These are phyloP conservation scores for Perdita meconis DNA, from an alignment of 2,888 invertebrate genomes.

Conservation along the genomic window DNA sequence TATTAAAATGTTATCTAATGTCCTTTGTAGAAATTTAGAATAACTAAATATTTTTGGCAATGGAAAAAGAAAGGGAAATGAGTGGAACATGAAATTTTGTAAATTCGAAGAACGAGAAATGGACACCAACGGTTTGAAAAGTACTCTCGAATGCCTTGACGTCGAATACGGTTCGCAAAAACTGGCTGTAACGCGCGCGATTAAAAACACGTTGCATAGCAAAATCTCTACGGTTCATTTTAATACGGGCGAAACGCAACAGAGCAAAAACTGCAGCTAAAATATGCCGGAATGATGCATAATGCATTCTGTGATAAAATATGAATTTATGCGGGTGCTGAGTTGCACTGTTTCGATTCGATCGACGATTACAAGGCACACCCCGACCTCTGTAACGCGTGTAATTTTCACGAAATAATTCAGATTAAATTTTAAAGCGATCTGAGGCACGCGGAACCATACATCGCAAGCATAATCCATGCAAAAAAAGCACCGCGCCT, in stretches of 20 bases:
- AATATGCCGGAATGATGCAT: conserved; percentile 69
- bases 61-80: no score
- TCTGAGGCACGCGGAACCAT: conserved; percentile 43
- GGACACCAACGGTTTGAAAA: conserved; percentile 13
- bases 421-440: conserved; percentile 58
- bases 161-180: conserved; percentile 45
- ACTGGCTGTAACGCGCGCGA: conserved; percentile 53
- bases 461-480: conserved; percentile 51
- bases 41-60: no score
- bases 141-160: conserved; percentile 21
- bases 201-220: conserved; percentile 60
- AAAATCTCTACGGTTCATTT: conserved; percentile 59
- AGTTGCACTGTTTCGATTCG: conserved; percentile 61
- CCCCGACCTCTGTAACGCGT: conserved; percentile 57
- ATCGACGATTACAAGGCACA: conserved; percentile 64
- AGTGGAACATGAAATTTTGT: no score
- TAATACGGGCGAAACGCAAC: conserved; percentile 60
- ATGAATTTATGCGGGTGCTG: conserved; percentile 72
- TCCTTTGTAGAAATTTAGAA: no score
- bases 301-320: conserved; percentile 70
- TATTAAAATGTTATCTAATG: no score
- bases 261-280: conserved; percentile 66
- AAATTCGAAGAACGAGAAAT: no score
- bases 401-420: conserved; percentile 66
- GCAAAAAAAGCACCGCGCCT: conserved; percentile 46